A percentile compares a stretch with the other conserved stretches of the same genome.
Conservation (phyloP, 2,888 invertebrate genomes). For the Sphaerophoria rueppellii region DNA sequence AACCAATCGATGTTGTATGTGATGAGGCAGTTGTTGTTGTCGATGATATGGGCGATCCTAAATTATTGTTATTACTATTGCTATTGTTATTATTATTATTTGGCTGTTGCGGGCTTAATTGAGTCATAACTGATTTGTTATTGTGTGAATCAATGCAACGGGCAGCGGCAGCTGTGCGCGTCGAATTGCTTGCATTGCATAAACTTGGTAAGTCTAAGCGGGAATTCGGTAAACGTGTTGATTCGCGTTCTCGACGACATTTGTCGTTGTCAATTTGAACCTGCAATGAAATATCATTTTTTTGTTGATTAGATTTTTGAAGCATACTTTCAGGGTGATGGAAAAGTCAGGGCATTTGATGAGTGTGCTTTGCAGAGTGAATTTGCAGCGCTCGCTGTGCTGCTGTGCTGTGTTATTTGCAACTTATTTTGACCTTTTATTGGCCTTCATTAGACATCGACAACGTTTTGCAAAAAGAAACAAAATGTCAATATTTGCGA, state of each 20-base stretch:
- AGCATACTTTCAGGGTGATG: constrained; percentile 56
- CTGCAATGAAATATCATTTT: constrained; percentile 74
- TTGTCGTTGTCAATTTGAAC: constrained; percentile 83
- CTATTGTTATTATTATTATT: constrained; percentile 73
- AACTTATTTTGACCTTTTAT: background rate
- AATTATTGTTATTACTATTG: constrained; percentile 77
- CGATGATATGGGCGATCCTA: constrained; percentile 79
- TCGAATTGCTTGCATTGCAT: constrained; percentile 77
- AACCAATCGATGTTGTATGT: constrained; percentile 75
- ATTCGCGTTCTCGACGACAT: constrained; percentile 81
- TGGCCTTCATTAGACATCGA: constrained; percentile 44
- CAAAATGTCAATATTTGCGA: constrained; percentile 51
- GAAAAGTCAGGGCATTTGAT: background rate
- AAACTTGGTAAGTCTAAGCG: constrained; percentile 81
- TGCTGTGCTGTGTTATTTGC: too few relatives aligned
- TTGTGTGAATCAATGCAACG: constrained; percentile 79
- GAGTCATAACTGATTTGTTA: constrained; percentile 76
- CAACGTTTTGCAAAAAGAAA: background rate
- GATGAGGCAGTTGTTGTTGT: constrained; percentile 80
- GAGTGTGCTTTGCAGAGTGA: too few relatives aligned
- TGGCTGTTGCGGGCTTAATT: constrained; percentile 76
- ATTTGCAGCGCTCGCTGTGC: too few relatives aligned
- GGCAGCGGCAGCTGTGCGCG: constrained; percentile 70
- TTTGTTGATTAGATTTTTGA: background rate
- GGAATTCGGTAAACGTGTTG: constrained; percentile 77